Conservation (phyloP, 2,797 vertebrate genomes). For the Leptodactylus fallax region DNA sequence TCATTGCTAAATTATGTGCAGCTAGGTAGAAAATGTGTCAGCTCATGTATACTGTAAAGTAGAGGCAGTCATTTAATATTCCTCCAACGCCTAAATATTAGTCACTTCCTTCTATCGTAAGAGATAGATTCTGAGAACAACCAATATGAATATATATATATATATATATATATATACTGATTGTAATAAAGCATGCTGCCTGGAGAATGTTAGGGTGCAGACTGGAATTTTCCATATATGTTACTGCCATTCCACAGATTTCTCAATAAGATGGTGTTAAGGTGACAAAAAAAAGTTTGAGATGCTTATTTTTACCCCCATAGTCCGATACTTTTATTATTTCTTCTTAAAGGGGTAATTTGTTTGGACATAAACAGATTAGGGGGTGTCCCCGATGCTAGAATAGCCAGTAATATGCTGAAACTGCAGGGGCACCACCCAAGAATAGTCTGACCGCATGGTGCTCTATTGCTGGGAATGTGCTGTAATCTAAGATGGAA, state of each 20-base stretch:
- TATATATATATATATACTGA: background rate
- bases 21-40: conserved; percentile 9
- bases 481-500: no score
- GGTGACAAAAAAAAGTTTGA: background rate
- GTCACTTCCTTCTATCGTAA: background rate
- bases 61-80: conserved; percentile 3
- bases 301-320: background rate
- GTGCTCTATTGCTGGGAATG: no score
- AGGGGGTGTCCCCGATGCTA: no score
- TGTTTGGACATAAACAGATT: no score
- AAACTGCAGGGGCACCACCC: no score
- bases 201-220: background rate
- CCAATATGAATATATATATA: conserved; percentile 1
- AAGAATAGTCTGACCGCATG: no score
- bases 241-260: background rate
- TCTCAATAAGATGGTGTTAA: background rate
- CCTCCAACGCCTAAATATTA: conserved; percentile 27
- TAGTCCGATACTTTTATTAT: no score
- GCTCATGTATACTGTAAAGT: background rate
- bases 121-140: background rate
- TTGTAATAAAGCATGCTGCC: background rate
- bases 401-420: no score
- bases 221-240: background rate
- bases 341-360: no score
- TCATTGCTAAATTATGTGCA: conserved; percentile 6